A percentile compares a stretch with the other conserved stretches of the same genome.
Evolutionary conservation across 2,113 vertebrate genomes (phyloP).

Genomic region (Pluvianellus socialis): DNA sequence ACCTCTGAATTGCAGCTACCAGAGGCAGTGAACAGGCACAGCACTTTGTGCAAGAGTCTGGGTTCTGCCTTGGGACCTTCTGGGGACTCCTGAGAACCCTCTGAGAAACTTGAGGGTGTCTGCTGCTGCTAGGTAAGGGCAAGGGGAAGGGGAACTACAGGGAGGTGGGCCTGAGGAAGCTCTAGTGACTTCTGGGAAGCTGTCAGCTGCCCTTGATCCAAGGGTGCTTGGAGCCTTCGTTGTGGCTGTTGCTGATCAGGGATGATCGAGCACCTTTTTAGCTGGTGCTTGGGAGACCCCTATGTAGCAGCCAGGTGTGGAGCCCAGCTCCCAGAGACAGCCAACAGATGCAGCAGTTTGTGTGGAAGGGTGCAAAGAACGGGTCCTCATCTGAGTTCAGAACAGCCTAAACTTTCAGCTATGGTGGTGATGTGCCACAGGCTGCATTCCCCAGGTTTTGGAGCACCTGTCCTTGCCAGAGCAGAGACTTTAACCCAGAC

Average conservation of each 20-base stretch:
- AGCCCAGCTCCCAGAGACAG: background rate
- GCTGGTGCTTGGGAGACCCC: background rate
- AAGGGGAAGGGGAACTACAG: background rate
- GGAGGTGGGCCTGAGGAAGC: background rate
- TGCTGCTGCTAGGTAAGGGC: rapidly evolving
- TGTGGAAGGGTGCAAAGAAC: background rate
- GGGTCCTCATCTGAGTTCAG: background rate
- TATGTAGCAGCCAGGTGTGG: background rate
- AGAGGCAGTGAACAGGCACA: background rate
- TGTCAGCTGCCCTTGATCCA: background rate
- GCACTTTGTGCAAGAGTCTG: background rate
- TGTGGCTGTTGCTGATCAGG: background rate
- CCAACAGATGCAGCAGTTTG: background rate
- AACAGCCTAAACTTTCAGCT: background rate
- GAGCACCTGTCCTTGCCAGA: background rate
- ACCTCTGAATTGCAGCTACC: background rate
- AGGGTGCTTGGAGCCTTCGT: background rate
- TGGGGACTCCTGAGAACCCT: background rate
- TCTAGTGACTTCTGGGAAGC: background rate
- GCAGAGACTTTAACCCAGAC: background rate
- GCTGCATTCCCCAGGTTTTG: background rate
- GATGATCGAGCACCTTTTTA: background rate
- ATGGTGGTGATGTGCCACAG: background rate
- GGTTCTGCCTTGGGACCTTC: background rate
- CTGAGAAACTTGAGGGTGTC: background rate